phyloP scores from a whole-genome alignment of 2,888 invertebrate species.

The Cremastobaeus sp. region DNA sequence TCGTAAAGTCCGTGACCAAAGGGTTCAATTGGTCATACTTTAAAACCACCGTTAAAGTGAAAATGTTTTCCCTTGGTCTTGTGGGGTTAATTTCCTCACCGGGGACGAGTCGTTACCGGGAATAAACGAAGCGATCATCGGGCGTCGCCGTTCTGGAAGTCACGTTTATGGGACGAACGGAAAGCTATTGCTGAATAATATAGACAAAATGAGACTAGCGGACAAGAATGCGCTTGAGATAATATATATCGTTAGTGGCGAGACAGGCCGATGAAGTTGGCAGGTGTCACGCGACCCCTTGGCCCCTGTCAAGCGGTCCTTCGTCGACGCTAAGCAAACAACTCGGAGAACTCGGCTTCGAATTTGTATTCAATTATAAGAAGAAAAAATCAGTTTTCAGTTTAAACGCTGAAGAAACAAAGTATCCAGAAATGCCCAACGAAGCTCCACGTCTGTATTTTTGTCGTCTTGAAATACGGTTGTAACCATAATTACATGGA shows the following conservation, averaged over 20 bases:
- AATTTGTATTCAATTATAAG: slow-evolving; percentile 32
- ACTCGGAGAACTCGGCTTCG: slow-evolving; percentile 10
- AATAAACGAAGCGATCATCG: neutral
- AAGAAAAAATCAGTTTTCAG: no score
- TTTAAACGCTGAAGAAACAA: no score
- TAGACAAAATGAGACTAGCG: slow-evolving; percentile 36
- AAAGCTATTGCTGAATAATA: neutral
- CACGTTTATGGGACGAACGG: slow-evolving; percentile 8
- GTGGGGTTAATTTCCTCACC: no score
- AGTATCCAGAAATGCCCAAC: no score
- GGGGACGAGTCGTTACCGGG: no score
- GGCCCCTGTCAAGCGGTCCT: slow-evolving; percentile 59
- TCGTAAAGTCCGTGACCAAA: slow-evolving; percentile 70
- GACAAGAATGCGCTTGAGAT: slow-evolving; percentile 63
- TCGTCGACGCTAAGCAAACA: slow-evolving; percentile 44
- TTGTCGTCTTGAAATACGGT: no score
- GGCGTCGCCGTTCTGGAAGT: neutral
- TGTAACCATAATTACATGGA: no score
- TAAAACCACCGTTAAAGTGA: no score
- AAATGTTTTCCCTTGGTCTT: no score
- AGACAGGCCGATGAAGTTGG: slow-evolving; percentile 64
- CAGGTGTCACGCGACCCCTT: slow-evolving; percentile 67
- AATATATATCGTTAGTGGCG: slow-evolving; percentile 60
- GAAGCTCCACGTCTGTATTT: no score
- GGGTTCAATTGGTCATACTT: no score